phyloP scores from a whole-genome alignment of 1,140 invertebrate genomes.

The Pectinophora gossypiella region DNA sequence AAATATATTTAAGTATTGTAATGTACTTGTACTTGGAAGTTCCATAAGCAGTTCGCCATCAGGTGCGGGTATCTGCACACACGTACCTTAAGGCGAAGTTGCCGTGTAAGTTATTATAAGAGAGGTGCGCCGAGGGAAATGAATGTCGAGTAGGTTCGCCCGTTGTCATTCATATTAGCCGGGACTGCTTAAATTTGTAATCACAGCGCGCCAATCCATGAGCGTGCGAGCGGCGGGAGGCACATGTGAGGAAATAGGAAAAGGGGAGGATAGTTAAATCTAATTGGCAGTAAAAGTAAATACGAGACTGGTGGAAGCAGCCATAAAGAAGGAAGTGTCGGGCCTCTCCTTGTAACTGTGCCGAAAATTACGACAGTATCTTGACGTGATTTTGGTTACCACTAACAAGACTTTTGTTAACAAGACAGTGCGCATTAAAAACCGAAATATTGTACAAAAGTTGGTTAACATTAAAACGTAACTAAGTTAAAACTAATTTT shows the following conservation, averaged over 20 bases:
- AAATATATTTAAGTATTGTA: background rate
- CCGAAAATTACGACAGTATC: no score
- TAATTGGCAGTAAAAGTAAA: slow-evolving; percentile 25
- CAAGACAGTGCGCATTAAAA: no score
- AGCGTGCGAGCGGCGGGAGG: no score
- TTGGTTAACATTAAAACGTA: no score
- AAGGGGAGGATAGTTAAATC: slow-evolving; percentile 20
- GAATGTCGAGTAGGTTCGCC: slow-evolving; percentile 70
- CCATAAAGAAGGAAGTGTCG: no score
- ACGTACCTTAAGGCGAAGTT: slow-evolving; percentile 61
- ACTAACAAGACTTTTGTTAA: no score
- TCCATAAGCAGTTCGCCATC: slow-evolving; percentile 23
- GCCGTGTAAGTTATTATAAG: slow-evolving; percentile 73
- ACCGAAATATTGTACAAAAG: no score
- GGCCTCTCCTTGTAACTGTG: no score
- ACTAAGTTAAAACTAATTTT: no score
- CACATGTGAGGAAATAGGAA: slow-evolving; percentile 26
- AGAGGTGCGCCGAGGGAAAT: slow-evolving; percentile 72
- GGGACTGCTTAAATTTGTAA: slow-evolving; percentile 71
- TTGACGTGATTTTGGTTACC: no score
- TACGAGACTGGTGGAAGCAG: no score
- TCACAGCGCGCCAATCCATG: slow-evolving; percentile 55
- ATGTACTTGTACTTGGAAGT: background rate
- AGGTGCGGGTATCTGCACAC: background rate
- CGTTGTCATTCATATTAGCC: slow-evolving; percentile 75